These are phyloP conservation scores for Argentina silus DNA, from an alignment of 2,797 vertebrate species.

Conservation along the genomic window DNA sequence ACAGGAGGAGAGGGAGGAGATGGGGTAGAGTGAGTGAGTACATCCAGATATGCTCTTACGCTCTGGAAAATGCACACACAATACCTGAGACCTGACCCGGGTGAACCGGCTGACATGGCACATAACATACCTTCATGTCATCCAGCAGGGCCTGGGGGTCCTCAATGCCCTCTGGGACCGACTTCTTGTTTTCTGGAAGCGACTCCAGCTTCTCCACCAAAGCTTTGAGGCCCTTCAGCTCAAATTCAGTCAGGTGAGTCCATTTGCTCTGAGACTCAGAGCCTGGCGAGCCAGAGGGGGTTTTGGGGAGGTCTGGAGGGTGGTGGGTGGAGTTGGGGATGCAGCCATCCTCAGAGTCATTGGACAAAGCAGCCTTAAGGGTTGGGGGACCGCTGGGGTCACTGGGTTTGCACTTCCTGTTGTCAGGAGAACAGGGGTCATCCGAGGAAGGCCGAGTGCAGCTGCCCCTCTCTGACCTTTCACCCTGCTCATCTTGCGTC, in stretches of 20 bases:
- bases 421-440: slow-evolving; percentile 79
- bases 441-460: slow-evolving; percentile 64
- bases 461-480: slow-evolving; percentile 70
- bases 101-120: too few species aligned
- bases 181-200: slow-evolving; percentile 93
- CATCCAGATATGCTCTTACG: not conserved
- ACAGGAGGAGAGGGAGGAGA: not conserved
- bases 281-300: slow-evolving; percentile 84
- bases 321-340: slow-evolving; percentile 66
- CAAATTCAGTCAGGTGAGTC: slow-evolving; percentile 94
- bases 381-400: slow-evolving; percentile 68
- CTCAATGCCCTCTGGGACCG: slow-evolving; percentile 90
- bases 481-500: slow-evolving; percentile 77
- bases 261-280: slow-evolving; percentile 82
- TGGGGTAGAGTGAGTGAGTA: not conserved
- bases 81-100: not conserved
- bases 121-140: slow-evolving; percentile 87
- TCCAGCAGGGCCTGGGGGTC: slow-evolving; percentile 91
- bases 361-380: slow-evolving; percentile 84
- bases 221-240: slow-evolving; percentile 89
- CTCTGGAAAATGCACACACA: not conserved
- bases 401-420: slow-evolving; percentile 71
- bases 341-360: slow-evolving; percentile 87
- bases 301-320: slow-evolving; percentile 83
- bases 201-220: slow-evolving; percentile 95